phyloP scores from a whole-genome alignment of 2,113 vertebrate genomes.

The Nasalis larvatus region DNA sequence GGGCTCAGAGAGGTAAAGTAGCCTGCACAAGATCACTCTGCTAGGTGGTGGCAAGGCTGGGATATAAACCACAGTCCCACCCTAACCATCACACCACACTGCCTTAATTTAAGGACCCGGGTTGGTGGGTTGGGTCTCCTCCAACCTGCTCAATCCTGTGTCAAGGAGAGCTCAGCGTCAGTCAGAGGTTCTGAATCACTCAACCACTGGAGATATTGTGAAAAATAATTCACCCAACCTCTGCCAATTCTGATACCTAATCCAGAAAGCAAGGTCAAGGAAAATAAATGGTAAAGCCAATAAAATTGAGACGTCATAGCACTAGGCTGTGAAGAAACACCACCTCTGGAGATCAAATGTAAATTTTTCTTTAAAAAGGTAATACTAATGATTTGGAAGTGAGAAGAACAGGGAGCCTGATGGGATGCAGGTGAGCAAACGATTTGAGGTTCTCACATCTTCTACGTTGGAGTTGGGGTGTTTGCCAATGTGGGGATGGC shows the following conservation, averaged over 20 bases:
- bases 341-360: not conserved
- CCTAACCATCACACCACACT: not conserved
- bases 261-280: not conserved
- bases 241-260: not conserved
- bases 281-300: not conserved
- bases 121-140: not conserved
- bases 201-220: not conserved
- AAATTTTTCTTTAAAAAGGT: not conserved
- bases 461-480: not conserved
- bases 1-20: not conserved
- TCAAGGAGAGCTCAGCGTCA: not conserved
- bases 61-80: not conserved
- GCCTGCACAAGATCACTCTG: not conserved
- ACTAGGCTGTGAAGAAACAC: not conserved
- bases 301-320: not conserved
- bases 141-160: not conserved
- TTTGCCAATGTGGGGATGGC: not conserved
- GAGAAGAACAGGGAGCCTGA: not conserved
- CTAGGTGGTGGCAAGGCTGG: not conserved
- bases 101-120: not conserved
- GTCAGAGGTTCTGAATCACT: not conserved
- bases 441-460: not conserved
- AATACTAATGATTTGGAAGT: not conserved
- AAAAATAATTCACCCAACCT: not conserved
- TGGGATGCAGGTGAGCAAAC: not conserved